phyloP scores from a whole-genome alignment of 2,113 vertebrate species.

The Turnix velox region DNA sequence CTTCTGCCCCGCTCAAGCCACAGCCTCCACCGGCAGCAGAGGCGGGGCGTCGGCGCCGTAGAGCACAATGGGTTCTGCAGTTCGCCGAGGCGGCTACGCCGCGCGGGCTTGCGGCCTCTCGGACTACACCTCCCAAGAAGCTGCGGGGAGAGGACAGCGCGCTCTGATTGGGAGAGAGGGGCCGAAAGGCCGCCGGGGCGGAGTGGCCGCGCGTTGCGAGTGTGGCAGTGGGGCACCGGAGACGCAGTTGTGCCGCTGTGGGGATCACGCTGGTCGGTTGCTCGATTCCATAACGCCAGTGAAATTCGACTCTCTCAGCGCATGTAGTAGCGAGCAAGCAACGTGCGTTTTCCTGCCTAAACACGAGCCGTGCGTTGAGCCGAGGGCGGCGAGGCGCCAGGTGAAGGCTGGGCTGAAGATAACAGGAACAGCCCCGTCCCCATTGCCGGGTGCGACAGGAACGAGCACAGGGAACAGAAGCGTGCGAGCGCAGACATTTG shows the following conservation, averaged over 20 bases:
- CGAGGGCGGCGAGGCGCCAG: fast-evolving
- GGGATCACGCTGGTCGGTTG: fast-evolving
- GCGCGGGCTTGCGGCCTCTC: fast-evolving
- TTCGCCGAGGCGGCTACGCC: fast-evolving
- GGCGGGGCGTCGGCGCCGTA: fast-evolving
- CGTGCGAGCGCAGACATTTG: too few relatives aligned
- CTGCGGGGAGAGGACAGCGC: fast-evolving
- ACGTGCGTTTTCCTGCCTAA: fast-evolving
- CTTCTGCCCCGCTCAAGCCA: fast-evolving
- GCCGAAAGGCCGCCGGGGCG: background rate
- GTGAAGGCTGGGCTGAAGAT: background rate
- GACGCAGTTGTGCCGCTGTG: fast-evolving
- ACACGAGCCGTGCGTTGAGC: fast-evolving
- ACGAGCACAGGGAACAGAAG: too few relatives aligned
- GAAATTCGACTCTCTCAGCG: fast-evolving
- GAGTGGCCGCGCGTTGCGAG: too few relatives aligned
- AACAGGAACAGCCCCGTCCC: fast-evolving
- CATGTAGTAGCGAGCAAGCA: background rate
- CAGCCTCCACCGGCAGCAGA: fast-evolving
- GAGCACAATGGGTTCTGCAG: background rate
- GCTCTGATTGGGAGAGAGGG: background rate
- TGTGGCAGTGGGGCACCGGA: too few relatives aligned
- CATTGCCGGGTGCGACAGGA: background rate
- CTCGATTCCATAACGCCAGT: fast-evolving
- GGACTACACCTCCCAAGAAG: background rate